Evolutionary conservation across 2,113 vertebrate species (phyloP).

Genomic region (Speoplatyrhinus poulsoni): DNA sequence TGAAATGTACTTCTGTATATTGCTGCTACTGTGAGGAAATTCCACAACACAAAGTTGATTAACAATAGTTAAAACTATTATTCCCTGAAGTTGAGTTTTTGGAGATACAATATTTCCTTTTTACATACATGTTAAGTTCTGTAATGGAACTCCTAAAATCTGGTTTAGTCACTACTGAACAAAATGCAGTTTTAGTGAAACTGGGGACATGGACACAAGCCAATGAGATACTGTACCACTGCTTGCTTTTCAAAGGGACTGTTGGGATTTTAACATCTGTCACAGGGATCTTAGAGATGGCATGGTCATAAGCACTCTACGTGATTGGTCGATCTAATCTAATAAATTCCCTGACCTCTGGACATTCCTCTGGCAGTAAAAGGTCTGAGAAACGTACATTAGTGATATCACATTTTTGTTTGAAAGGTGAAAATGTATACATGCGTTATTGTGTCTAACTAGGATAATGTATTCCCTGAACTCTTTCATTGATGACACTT

Average conservation of each 20-base stretch:
- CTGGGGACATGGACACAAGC: slow-evolving; percentile 19
- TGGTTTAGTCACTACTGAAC: slow-evolving; percentile 7
- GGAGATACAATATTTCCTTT: too few relatives aligned
- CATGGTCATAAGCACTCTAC: slow-evolving; percentile 46
- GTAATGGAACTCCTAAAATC: slow-evolving; percentile 6
- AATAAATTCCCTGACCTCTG: slow-evolving; percentile 54
- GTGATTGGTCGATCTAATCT: slow-evolving; percentile 66
- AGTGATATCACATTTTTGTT: slow-evolving; percentile 37
- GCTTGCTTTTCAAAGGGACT: slow-evolving; percentile 49
- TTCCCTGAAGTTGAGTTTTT: too few relatives aligned
- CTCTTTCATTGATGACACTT: too few relatives aligned
- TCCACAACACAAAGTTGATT: too few relatives aligned
- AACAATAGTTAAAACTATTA: too few relatives aligned
- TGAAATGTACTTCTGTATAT: too few relatives aligned
- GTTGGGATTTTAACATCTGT: slow-evolving; percentile 68
- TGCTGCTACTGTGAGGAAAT: too few relatives aligned
- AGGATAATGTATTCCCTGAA: slow-evolving; percentile 23
- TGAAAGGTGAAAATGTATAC: slow-evolving; percentile 18
- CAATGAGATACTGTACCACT: slow-evolving; percentile 21
- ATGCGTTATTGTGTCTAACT: slow-evolving; percentile 8
- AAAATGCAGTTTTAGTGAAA: slow-evolving; percentile 42
- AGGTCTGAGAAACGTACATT: slow-evolving; percentile 28
- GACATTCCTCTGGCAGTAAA: slow-evolving; percentile 13
- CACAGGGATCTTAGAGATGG: slow-evolving; percentile 34
- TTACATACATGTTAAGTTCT: neutral